Conservation (phyloP, 2,797 vertebrate species). For the Anguilla anguilla region DNA sequence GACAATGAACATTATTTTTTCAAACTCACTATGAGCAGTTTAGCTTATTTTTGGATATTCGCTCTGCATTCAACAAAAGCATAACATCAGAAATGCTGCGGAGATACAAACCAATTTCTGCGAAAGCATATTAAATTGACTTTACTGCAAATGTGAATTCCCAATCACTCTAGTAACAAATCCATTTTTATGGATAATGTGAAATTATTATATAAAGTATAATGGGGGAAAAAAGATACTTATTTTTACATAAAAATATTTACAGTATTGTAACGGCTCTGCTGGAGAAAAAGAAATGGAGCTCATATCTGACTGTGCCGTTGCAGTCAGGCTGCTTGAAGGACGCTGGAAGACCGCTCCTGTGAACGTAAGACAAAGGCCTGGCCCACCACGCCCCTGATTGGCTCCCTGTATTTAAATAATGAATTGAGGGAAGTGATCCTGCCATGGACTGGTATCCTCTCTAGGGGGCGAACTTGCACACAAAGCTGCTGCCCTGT, state of each 20-base stretch:
- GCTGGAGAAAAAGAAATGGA: background rate
- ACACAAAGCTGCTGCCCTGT: background rate
- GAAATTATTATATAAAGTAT: background rate
- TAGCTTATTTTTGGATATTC: background rate
- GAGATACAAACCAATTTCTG: background rate
- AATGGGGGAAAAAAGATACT: background rate
- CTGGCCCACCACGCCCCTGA: background rate
- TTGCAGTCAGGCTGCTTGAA: background rate
- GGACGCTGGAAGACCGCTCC: background rate
- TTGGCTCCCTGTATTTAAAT: background rate
- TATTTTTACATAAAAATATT: background rate
- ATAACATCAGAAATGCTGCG: background rate
- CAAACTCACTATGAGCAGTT: background rate
- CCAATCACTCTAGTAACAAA: background rate
- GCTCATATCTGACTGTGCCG: background rate
- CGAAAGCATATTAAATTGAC: background rate
- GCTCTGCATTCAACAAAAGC: background rate
- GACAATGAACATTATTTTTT: background rate
- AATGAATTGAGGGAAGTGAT: background rate
- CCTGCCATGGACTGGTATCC: background rate
- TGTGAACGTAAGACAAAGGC: background rate
- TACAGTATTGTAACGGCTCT: background rate
- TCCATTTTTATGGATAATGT: background rate
- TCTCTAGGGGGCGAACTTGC: constrained; percentile 29
- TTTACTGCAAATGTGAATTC: background rate